phyloP scores from a whole-genome alignment of 2,797 vertebrate genomes.

The Okamejei kenojei region DNA sequence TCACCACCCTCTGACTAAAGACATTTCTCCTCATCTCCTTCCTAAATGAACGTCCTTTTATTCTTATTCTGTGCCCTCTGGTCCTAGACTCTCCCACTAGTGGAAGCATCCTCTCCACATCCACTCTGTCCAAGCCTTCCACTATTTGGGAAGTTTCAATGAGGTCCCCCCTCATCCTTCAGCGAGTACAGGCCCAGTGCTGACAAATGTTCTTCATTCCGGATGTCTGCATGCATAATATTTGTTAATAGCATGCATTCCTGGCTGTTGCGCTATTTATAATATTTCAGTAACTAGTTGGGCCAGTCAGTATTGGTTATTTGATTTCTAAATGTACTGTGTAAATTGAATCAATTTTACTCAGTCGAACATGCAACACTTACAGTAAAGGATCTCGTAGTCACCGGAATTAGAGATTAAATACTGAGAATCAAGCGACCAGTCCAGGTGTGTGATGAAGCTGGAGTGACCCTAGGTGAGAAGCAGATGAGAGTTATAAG shows the following conservation, averaged over 20 bases:
- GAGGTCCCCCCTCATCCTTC: too few relatives aligned
- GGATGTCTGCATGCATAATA: neutral
- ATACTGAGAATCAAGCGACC: conserved; percentile 91
- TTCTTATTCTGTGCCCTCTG: too few relatives aligned
- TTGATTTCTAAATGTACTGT: neutral
- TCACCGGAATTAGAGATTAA: conserved; percentile 96
- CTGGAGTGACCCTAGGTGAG: conserved; percentile 86
- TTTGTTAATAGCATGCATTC: neutral
- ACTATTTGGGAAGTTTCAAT: too few relatives aligned
- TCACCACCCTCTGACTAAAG: too few relatives aligned
- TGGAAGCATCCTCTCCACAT: too few relatives aligned
- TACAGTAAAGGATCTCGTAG: conserved; percentile 97
- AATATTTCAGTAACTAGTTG: too few relatives aligned
- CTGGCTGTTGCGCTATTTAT: neutral
- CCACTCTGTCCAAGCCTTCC: too few relatives aligned
- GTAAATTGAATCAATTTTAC: conserved; percentile 39
- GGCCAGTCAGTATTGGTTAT: neutral
- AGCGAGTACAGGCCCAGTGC: too few relatives aligned
- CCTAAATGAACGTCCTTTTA: too few relatives aligned
- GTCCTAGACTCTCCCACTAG: too few relatives aligned
- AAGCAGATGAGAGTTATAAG: neutral
- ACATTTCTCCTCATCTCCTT: too few relatives aligned
- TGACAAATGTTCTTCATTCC: too few relatives aligned
- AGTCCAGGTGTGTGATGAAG: conserved; percentile 96
- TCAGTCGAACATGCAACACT: conserved; percentile 54